Base-by-base conservation (phyloP, 2,888 invertebrate species). In the Drosophila peninsularis region DNA sequence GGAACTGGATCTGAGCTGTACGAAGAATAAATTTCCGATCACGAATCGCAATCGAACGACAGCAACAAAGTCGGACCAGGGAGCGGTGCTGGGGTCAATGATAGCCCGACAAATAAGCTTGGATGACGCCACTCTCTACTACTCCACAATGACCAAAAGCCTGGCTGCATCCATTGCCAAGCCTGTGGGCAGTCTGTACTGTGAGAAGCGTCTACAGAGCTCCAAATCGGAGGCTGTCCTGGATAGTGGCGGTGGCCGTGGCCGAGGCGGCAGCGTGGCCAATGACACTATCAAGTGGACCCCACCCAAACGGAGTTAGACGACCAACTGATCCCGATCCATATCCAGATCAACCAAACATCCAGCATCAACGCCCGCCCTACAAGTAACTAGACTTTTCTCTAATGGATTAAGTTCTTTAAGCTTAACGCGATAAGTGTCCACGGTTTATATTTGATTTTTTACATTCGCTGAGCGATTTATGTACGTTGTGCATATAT, bases 11-110 rank as follows among this genome's bases (percentile, higher is more conserved):
- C 91, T 94, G 70, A 94, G 94, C 70, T 94, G 94, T 90, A 93
- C 93, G 76, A 94, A 94, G 78, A 94, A 94, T 89, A 94, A 94
- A 90, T 94, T 94, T 92, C 94, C 94, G 75, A 94, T 94, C 75
- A 93, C 92, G 65, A 91, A 92, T 79, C 91, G 93, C 52, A 81
- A 68, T 57, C 80, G 79, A 30, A 56, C 77, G 37, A 58, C 71
- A 21, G 34, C 75, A 9, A 49, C 34, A n/a, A 75, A 52, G 53
- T 65, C n/a, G 36, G 53, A 50, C 5, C 34, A 62, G 63, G 30
- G 44, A 47, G 14, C 27, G 9, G 17, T n/a, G 11, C 41, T 30
- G 34, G 62, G 44, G 27, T 57, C 45, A 58, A 30, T 55, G 10
- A 56, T 30, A 24, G n/a, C 34, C 3, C 71, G 64, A 10, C 67